Evolutionary conservation across 2,888 invertebrate genomes (phyloP), one percentile per base, ranked within the genome.

Genomic region (Eupeodes luniger): DNA sequence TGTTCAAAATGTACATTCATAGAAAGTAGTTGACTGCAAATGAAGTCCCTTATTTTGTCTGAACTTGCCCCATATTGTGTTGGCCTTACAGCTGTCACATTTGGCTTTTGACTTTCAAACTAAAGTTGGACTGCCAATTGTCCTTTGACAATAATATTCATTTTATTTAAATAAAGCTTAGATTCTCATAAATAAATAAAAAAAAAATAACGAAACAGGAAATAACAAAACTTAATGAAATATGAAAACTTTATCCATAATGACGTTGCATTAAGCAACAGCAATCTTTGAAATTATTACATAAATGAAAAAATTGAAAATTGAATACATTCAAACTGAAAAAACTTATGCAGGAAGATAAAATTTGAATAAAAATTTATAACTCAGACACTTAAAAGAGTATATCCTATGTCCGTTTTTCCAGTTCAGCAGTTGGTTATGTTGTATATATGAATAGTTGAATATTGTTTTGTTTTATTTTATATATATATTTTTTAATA

Each of bases 201-300:
- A 62, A 69, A 74, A 53, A 16, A 34, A 72, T 34, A 67, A 67
- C 12, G 27, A 62, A 87, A 44, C 72, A 76, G 72, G 76, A 77
- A 72, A 82, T 79, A 69, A 61, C 49, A 16, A 79, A 87, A 79
- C 59, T 79, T 47, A 62, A 74, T 77, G 76, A 83, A 87, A 77
- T 76, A 81, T 87, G 49, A 70, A 82, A 82, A 66, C 51, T 70
- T 67, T 47, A 27, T 49, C 9, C 36, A 4, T 16, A 19, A 19
- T 19, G 59, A 9, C 11, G 16, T 9, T 2, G 36, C 75, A 51
- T 47, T 10, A 14, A 51, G 78, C 62, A 57, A 57, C 19, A 76
- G 75, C 75, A 80, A 76, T 77, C 40, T 1, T 40, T 64, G 75
- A 67, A 72, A 51, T 80, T 72, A 55, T 80, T 16, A 86, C 57